Evolutionary conservation across 2,797 vertebrate species (phyloP).

Genomic region (Myotis myotis): DNA sequence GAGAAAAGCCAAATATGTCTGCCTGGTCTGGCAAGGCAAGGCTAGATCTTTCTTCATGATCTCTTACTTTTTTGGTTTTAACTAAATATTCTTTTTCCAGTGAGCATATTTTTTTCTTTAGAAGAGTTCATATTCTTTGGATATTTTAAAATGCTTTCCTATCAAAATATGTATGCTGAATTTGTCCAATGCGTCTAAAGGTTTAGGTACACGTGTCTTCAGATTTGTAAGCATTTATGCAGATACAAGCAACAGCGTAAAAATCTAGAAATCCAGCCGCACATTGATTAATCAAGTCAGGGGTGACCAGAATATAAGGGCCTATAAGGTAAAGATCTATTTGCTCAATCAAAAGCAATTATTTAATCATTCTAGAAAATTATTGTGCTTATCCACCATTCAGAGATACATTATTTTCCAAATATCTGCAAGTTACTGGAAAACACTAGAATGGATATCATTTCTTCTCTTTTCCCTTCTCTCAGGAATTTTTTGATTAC

Average conservation of each 20-base stretch:
- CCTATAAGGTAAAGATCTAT: not conserved
- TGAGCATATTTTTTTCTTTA: constrained; percentile 46
- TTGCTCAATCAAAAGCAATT: constrained; percentile 17
- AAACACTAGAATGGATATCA: not conserved
- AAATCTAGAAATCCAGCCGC: constrained; percentile 31
- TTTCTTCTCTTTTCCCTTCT: not conserved
- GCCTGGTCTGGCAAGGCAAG: not conserved
- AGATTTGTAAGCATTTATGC: constrained; percentile 74
- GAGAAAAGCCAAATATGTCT: not conserved
- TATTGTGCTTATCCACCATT: not conserved
- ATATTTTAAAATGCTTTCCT: constrained; percentile 39
- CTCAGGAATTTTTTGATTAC: not conserved
- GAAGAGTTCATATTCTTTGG: constrained; percentile 59
- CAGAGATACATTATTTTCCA: not conserved
- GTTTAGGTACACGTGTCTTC: constrained; percentile 55
- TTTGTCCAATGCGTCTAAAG: constrained; percentile 68
- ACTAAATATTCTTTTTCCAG: constrained; percentile 11
- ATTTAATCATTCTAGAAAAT: not conserved
- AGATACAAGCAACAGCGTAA: constrained; percentile 72
- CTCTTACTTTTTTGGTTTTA: constrained; percentile 28
- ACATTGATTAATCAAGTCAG: constrained; percentile 59
- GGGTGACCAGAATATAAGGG: constrained; percentile 48
- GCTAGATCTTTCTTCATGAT: not conserved
- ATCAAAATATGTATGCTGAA: not conserved
- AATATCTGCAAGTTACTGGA: not conserved